Conservation (phyloP, 2,797 vertebrate species). For the Takifugu ocellatus region DNA sequence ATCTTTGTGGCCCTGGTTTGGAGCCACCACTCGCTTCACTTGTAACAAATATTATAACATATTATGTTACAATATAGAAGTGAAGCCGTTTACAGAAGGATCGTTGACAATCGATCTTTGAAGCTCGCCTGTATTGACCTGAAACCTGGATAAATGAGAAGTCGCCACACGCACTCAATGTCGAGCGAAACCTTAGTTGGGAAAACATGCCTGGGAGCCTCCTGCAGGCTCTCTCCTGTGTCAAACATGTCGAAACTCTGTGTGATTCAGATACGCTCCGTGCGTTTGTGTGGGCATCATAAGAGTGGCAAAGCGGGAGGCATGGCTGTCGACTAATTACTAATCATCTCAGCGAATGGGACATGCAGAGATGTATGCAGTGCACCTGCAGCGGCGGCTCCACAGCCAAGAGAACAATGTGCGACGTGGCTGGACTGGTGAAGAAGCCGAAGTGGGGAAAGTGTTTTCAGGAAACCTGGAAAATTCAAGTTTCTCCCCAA, state of each 20-base stretch:
- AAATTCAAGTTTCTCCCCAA: conserved; percentile 11
- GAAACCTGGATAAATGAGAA: not conserved
- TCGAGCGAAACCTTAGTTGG: no score
- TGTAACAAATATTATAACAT: no score
- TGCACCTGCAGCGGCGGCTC: conserved; percentile 45
- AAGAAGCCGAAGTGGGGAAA: conserved; percentile 16
- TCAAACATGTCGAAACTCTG: conserved; percentile 13
- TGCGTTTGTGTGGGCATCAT: conserved; percentile 39
- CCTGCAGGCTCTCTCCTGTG: conserved; percentile 5
- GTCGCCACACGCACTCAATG: not conserved
- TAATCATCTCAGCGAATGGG: conserved; percentile 52
- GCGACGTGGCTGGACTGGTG: conserved; percentile 22
- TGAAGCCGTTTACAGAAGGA: no score
- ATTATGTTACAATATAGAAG: no score
- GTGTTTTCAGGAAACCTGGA: conserved; percentile 10
- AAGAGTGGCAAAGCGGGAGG: conserved; percentile 24
- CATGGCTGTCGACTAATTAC: conserved; percentile 45
- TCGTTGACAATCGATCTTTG: no score
- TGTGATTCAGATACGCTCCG: conserved; percentile 7
- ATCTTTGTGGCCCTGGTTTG: no score
- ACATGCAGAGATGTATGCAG: conserved; percentile 31
- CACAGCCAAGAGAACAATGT: conserved; percentile 19
- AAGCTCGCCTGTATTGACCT: no score
- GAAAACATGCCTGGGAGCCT: not conserved
- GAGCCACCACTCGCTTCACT: no score